Base-by-base conservation (phyloP, 2,113 vertebrate genomes). In the Pterocles orientalis region DNA sequence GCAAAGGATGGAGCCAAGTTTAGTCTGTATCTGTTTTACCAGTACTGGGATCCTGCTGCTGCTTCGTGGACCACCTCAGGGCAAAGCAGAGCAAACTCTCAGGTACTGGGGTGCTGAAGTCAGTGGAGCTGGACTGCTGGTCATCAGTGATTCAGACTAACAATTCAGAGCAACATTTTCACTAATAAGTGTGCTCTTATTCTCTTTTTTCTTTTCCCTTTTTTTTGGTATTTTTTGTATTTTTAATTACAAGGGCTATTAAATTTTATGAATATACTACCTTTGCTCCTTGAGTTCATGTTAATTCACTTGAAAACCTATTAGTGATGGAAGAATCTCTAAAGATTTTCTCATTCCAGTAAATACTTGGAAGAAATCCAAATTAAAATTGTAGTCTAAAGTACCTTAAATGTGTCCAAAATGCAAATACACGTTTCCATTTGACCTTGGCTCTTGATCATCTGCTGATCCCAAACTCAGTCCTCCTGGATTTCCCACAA, bases 201-300 rank as follows among this genome's bases (percentile, higher is more conserved):
- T 65, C 3, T 39, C 41, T 34, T 45, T n/a, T 58, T n/a, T 19
- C 10, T 53, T 64, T 34, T 29, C 10, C 10, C 26, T 45, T 39
- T 28, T 28, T 41, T 7, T 56, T 9, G 2, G 4, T 34, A 2
- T 68, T 65, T 62, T 82, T 58, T 14, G 4, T 26, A 57, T 56
- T 92, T 89, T 92, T 94, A 86, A 95, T 89, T 78, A 82, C 76
- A 69, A 82, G 85, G 65, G n/a, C 39, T 95, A 73, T 91, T 91
- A 78, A 73, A 64, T 91, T 86, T 94, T 94, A 91, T 82, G n/a
- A 88, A 69, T 78, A 69, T 47, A 39, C 65, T 77, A 60, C 70
- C 81, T 88, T 82, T 82, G 50, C 45, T 94, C 71, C 77, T 75
- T 82, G 71, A 70, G 66, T 90, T 92, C 81, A 51, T 66, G 61